phyloP scores from a whole-genome alignment of 2,888 invertebrate species.

The Lepetodrilus schrolli region DNA sequence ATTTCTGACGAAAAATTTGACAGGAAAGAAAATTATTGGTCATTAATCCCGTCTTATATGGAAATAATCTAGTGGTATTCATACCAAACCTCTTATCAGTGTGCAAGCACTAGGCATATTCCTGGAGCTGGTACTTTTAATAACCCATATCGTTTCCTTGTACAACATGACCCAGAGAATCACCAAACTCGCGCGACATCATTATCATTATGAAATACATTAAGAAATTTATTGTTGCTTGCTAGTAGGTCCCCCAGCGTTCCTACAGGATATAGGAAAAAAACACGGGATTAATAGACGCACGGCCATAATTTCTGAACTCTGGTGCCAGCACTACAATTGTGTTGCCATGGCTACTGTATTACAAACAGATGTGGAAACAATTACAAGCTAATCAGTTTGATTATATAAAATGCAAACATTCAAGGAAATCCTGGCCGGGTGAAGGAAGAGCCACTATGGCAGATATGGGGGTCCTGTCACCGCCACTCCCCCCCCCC shows the following conservation, averaged over 20 bases:
- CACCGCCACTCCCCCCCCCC: neutral
- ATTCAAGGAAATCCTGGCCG: neutral
- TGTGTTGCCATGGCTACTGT: constrained; percentile 12
- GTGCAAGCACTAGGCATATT: too few relatives aligned
- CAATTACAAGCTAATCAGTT: constrained; percentile 23
- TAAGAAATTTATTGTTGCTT: constrained; percentile 23
- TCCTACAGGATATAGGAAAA: too few relatives aligned
- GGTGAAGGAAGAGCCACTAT: neutral
- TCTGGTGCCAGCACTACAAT: constrained; percentile 10
- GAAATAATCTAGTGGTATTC: too few relatives aligned
- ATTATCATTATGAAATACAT: neutral
- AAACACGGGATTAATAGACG: neutral
- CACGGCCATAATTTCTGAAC: constrained; percentile 16
- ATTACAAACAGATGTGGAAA: constrained; percentile 26
- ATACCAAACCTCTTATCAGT: too few relatives aligned
- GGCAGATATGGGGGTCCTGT: too few relatives aligned
- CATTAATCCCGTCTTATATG: too few relatives aligned
- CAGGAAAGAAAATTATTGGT: too few relatives aligned
- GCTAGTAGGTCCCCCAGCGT: neutral
- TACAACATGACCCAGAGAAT: too few relatives aligned
- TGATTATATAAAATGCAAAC: constrained; percentile 15
- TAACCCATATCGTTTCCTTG: too few relatives aligned
- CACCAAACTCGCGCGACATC: too few relatives aligned
- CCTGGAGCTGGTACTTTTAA: too few relatives aligned
- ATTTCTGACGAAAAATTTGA: too few relatives aligned